phyloP scores from a whole-genome alignment of 2,797 vertebrate species.

The Cyclura pinguis region DNA sequence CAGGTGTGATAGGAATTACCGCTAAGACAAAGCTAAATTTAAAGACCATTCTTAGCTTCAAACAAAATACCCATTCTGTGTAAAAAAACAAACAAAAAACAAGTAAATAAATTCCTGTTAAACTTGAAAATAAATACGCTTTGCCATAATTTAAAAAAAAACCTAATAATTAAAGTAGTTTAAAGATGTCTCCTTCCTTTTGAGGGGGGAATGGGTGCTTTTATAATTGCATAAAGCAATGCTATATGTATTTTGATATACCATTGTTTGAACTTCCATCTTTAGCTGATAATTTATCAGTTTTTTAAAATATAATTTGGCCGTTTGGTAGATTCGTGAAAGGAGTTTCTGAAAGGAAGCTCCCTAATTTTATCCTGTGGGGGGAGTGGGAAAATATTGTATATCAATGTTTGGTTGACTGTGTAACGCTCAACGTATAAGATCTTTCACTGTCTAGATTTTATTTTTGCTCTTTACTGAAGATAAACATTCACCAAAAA shows the following conservation, averaged over 20 bases:
- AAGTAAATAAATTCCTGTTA: conserved; percentile 82
- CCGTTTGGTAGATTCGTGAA: conserved; percentile 74
- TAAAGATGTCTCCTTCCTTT: conserved; percentile 80
- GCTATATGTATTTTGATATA: conserved; percentile 83
- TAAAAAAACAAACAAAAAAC: conserved; percentile 72
- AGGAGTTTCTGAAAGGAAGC: conserved; percentile 74
- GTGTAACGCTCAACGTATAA: conserved; percentile 84
- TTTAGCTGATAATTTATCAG: conserved; percentile 79
- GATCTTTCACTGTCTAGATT: conserved; percentile 88
- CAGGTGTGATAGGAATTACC: conserved; percentile 54
- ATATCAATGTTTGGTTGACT: conserved; percentile 85
- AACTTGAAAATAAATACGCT: conserved; percentile 88
- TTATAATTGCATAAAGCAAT: conserved; percentile 79
- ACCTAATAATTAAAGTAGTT: conserved; percentile 73
- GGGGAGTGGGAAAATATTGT: conserved; percentile 64
- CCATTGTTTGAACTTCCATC: conserved; percentile 94
- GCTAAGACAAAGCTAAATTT: conserved; percentile 50
- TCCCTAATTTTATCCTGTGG: conserved; percentile 71
- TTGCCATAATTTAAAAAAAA: conserved; percentile 76
- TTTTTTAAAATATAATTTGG: conserved; percentile 71
- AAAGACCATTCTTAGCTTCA: conserved; percentile 56
- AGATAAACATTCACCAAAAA: conserved; percentile 92
- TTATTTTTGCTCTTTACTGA: conserved; percentile 86
- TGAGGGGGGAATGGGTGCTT: conserved; percentile 83
- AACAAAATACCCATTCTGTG: conserved; percentile 67